A percentile compares a stretch with the other conserved stretches of the same genome.
These are phyloP conservation scores for Drosophila parvula DNA, from an alignment of 1,140 invertebrate genomes.

Conservation along the genomic window DNA sequence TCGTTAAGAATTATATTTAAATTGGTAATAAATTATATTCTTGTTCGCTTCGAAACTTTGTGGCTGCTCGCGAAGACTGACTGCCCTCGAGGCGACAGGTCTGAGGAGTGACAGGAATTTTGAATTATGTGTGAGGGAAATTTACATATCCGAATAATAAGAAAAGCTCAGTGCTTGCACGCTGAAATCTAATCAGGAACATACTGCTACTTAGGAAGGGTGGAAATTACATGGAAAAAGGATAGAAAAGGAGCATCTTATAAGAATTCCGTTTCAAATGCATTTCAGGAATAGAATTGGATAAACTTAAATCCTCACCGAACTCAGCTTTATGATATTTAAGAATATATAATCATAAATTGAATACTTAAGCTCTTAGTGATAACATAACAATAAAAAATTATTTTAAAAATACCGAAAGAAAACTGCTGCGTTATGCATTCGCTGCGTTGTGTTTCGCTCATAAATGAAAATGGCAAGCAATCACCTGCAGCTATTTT, in stretches of 20 bases:
- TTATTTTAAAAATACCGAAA: not conserved
- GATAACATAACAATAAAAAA: not conserved
- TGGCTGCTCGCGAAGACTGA: slow-evolving; percentile 7
- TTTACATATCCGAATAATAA: slow-evolving; percentile 62
- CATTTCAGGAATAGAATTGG: not conserved
- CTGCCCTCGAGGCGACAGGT: slow-evolving; percentile 39
- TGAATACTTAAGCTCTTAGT: not conserved
- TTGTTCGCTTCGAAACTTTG: slow-evolving; percentile 28
- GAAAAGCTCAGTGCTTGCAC: slow-evolving; percentile 35
- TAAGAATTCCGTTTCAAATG: not conserved
- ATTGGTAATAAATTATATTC: slow-evolving; percentile 48
- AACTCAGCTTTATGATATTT: no score
- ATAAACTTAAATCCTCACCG: no score
- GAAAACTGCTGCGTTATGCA: slow-evolving; percentile 31
- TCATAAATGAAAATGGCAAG: slow-evolving; percentile 74
- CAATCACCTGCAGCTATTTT: slow-evolving; percentile 79
- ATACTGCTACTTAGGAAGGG: not conserved
- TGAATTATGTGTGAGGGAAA: slow-evolving; percentile 61
- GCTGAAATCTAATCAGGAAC: slow-evolving; percentile 52
- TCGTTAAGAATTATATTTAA: slow-evolving; percentile 39
- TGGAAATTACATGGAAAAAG: not conserved
- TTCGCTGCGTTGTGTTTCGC: slow-evolving; percentile 33
- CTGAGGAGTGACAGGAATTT: slow-evolving; percentile 71
- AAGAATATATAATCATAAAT: slow-evolving; percentile 13
- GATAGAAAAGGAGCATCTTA: not conserved